Percentiles rank a stretch among this genome's conserved stretches.
Conservation (phyloP, 2,888 invertebrate species). For the Mechanitis messenoides region DNA sequence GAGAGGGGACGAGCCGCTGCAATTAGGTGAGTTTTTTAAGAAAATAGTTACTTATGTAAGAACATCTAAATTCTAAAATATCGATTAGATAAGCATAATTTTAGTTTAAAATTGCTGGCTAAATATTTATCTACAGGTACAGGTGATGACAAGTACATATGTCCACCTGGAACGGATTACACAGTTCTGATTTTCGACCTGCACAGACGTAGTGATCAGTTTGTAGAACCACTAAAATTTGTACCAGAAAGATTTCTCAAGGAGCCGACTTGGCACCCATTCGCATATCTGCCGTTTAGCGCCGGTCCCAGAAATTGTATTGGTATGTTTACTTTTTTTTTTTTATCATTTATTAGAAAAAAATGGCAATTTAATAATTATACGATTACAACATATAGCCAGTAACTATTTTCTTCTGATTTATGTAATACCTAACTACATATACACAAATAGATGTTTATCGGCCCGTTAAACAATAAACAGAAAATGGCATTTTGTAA, state of each 20-base stretch:
- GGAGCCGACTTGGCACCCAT: conserved; percentile 73
- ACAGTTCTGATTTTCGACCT: conserved; percentile 78
- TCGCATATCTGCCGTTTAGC: conserved; percentile 81
- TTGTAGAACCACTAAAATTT: conserved; percentile 79
- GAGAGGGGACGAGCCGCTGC: conserved; percentile 70
- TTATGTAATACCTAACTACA: no score
- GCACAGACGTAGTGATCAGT: conserved; percentile 79
- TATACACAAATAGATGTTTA: no score
- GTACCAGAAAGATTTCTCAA: conserved; percentile 84
- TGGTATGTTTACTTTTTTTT: conserved; percentile 53
- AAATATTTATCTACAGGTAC: not conserved
- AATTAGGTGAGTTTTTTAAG: conserved; percentile 64
- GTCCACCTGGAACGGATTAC: conserved; percentile 72
- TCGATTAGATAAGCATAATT: no score
- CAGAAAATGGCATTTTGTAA: no score
- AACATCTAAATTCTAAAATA: no score
- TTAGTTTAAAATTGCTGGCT: no score
- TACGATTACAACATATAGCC: no score
- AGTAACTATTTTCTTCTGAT: no score
- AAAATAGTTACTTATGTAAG: not conserved
- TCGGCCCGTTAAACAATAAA: no score
- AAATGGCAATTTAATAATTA: no score
- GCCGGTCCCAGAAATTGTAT: conserved; percentile 83
- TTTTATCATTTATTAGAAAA: not conserved
- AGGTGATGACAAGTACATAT: conserved; percentile 11